These are phyloP conservation scores for Brachypteracias leptosomus DNA, from an alignment of 2,113 vertebrate genomes.

Conservation along the genomic window DNA sequence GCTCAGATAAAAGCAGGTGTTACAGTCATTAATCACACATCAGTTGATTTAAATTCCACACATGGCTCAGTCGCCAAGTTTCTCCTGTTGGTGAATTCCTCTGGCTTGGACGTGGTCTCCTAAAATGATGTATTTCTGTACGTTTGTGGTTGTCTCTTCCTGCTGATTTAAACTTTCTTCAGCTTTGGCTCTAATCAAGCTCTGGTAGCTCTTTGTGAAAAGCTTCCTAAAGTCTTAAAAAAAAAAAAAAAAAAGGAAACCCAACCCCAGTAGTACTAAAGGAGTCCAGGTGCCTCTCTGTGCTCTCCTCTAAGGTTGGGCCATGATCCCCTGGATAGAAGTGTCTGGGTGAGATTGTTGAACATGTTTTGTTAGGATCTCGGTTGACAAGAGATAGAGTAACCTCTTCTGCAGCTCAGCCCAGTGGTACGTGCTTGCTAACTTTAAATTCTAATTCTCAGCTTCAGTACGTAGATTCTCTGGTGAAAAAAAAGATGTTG, in stretches of 20 bases:
- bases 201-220: background rate
- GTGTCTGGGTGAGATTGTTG: background rate
- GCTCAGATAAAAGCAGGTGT: background rate
- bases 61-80: background rate
- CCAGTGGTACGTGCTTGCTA: background rate
- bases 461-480: constrained; percentile 71
- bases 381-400: background rate
- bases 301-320: background rate
- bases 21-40: background rate
- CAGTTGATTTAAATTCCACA: background rate
- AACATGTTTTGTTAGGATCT: background rate
- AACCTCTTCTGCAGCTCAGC: background rate
- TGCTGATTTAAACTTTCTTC: background rate
- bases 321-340: background rate
- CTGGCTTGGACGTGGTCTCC: background rate
- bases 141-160: background rate
- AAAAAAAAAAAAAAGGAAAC: background rate
- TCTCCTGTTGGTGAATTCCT: background rate
- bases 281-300: background rate
- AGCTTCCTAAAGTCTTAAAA: background rate
- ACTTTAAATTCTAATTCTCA: constrained; percentile 56
- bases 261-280: background rate
- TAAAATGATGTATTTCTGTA: background rate
- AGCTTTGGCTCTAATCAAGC: background rate
- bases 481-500: constrained; percentile 69